phyloP scores from a whole-genome alignment of 2,113 vertebrate species.

The Labrus mixtus region DNA sequence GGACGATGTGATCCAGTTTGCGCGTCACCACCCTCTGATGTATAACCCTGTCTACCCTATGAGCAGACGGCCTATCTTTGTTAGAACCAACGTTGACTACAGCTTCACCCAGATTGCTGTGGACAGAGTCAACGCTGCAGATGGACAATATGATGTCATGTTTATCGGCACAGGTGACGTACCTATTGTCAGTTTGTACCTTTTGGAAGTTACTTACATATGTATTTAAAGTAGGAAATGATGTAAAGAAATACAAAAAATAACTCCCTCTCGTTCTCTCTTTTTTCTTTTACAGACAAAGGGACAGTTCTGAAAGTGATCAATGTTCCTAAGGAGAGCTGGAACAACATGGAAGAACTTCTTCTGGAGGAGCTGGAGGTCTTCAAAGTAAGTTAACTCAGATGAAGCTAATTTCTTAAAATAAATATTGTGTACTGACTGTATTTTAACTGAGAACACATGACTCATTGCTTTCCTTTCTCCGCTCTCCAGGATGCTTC shows the following conservation, averaged over 20 bases:
- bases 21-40: conserved; percentile 97
- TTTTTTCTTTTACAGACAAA: conserved; percentile 82
- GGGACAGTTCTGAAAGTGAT: conserved; percentile 96
- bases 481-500: conserved; percentile 86
- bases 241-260: background rate
- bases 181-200: background rate
- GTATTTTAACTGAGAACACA: background rate
- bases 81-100: conserved; percentile 88
- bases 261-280: too few species aligned
- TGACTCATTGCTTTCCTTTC: background rate
- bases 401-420: background rate
- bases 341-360: conserved; percentile 90
- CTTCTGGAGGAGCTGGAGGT: conserved; percentile 95
- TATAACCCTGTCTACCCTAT: conserved; percentile 91
- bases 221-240: background rate
- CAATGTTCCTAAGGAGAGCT: conserved; percentile 90
- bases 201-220: background rate
- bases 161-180: conserved; percentile 94
- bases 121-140: conserved; percentile 91
- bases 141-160: conserved; percentile 96
- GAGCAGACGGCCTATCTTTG: conserved; percentile 88
- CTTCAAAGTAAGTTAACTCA: conserved; percentile 88
- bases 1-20: conserved; percentile 97
- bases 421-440: background rate
- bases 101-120: conserved; percentile 92